Evolutionary conservation across 2,113 vertebrate genomes (phyloP).

Genomic region (Rhinolophus sinicus): DNA sequence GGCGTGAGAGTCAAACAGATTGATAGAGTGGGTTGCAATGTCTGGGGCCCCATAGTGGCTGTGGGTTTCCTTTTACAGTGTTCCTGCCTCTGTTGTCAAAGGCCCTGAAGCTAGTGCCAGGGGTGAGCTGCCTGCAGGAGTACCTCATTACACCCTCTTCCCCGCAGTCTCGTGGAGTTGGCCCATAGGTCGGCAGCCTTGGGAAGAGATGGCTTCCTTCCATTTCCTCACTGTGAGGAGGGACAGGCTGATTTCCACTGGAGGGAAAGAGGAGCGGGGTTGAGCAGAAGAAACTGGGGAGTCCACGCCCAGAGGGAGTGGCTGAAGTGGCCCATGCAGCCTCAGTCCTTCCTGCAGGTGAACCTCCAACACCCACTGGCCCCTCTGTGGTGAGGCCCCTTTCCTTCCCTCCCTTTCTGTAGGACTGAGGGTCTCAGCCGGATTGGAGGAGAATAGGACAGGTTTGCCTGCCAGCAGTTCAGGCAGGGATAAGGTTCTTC

Average conservation of each 20-base stretch:
- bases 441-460: not conserved
- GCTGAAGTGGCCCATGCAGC: not conserved
- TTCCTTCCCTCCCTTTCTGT: not conserved
- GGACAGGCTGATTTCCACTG: not conserved
- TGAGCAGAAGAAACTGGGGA: not conserved
- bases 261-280: not conserved
- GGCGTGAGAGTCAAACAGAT: not conserved
- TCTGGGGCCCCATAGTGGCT: conserved; percentile 12
- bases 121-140: not conserved
- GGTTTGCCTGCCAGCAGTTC: not conserved
- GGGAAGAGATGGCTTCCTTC: conserved; percentile 20
- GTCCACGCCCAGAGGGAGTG: not conserved
- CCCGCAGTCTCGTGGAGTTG: not conserved
- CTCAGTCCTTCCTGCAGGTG: not conserved
- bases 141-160: not conserved
- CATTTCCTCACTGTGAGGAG: conserved; percentile 33
- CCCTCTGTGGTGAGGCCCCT: not conserved
- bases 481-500: not conserved
- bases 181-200: not conserved
- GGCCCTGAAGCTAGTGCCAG: not conserved
- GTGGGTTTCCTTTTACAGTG: conserved; percentile 69
- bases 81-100: conserved; percentile 48
- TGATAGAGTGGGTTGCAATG: not conserved
- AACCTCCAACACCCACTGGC: not conserved
- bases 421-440: not conserved